Base-by-base conservation (phyloP, 2,113 vertebrate genomes). In the Anguilla rostrata region DNA sequence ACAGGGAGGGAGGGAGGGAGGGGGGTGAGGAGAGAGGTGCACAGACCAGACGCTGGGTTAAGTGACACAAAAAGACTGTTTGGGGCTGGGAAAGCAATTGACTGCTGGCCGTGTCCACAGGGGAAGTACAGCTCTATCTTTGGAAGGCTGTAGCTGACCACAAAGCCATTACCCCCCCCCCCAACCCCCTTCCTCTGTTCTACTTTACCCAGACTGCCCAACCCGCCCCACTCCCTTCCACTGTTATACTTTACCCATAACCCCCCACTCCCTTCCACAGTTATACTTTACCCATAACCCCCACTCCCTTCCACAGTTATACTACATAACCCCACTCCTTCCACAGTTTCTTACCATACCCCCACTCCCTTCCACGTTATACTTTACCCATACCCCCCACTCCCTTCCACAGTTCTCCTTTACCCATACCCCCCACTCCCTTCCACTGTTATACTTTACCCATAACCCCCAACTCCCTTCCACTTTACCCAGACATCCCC, bases 261-360 rank as follows among this genome's bases (percentile, higher is more conserved):
- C 34, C 34, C 34, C 34, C 34, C 34, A 34, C 34, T 34, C 34
- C 34, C 34, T 34, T 34, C 34, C 34, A 34, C 34, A 0, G 34
- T 34, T 34, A 34, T 34, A 34, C 34, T 34, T 34, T 34, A 34
- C 34, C 34, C 34, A 34, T 34, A 34, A 34, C 34, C 34, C 43
- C 0, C 1, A 1, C 1, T 2, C 43, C 4, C 1, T 7, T 7
- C 43, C 2, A n/a, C n/a, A n/a, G n/a, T n/a, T n/a, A n/a, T n/a
- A n/a, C n/a, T n/a, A n/a, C n/a, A n/a, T n/a, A n/a, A n/a, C n/a
- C n/a, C n/a, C n/a, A n/a, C n/a, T n/a, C n/a, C n/a, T n/a, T n/a
- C n/a, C n/a, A n/a, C n/a, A n/a, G n/a, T n/a, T n/a, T n/a, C n/a
- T n/a, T n/a, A n/a, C n/a, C n/a, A n/a, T n/a, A n/a, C 34, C 34